Conservation (phyloP, 2,888 invertebrate genomes). For the Sialis fuliginosa region DNA sequence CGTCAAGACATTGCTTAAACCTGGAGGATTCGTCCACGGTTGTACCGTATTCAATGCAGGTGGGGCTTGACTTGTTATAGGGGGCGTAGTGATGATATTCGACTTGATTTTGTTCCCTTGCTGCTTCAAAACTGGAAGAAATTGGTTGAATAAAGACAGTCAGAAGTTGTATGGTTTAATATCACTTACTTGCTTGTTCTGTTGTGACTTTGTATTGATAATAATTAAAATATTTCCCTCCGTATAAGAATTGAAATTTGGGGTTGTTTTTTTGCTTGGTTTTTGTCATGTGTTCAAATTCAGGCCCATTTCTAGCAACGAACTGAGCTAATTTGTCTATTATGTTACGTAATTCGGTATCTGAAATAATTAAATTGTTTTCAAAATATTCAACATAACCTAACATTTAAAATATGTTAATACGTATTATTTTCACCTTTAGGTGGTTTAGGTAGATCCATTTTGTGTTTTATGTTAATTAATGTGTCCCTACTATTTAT, state of each 20-base stretch:
- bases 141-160: slow-evolving; percentile 2
- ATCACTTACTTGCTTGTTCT: slow-evolving; percentile 79
- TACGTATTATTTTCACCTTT: too few relatives aligned
- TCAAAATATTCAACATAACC: neutral
- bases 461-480: too few relatives aligned
- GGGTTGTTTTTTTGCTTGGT: slow-evolving; percentile 96
- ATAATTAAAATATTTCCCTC: slow-evolving; percentile 89
- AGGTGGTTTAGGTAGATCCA: too few relatives aligned
- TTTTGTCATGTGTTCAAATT: slow-evolving; percentile 98
- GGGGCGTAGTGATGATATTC: slow-evolving; percentile 4
- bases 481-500: too few relatives aligned
- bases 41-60: slow-evolving; percentile 8
- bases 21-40: slow-evolving; percentile 17
- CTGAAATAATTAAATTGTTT: slow-evolving; percentile 28
- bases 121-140: slow-evolving; percentile 49
- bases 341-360: slow-evolving; percentile 88
- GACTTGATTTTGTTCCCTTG: slow-evolving; percentile 31
- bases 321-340: slow-evolving; percentile 98
- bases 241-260: slow-evolving; percentile 92
- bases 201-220: slow-evolving; percentile 92
- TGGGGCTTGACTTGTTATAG: slow-evolving; percentile 12
- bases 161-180: slow-evolving; percentile 8
- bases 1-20: slow-evolving; percentile 10
- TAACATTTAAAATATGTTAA: too few relatives aligned
- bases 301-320: slow-evolving; percentile 98